Conservation (phyloP, 2,888 invertebrate species). For the Sminthurinus aureus region DNA sequence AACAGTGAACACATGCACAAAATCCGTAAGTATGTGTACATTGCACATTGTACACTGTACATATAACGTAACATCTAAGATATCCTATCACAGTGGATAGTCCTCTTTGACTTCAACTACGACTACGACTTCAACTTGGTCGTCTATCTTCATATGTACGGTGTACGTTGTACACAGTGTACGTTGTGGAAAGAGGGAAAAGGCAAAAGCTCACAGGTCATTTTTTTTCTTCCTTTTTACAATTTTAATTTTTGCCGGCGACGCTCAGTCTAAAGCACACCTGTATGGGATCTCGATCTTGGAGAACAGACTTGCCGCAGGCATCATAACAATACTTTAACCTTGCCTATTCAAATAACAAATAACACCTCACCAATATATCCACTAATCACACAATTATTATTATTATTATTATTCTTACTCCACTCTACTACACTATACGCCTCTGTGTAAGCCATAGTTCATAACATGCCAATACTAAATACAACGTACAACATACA, state of each 20-base stretch:
- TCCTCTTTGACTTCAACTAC: no score
- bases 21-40: no score
- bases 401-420: no score
- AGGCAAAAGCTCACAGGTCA: constrained; percentile 30
- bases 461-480: neutral
- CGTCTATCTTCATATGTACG: no score
- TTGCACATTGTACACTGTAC: no score
- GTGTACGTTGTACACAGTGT: neutral
- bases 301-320: constrained; percentile 22
- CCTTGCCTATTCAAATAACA: neutral
- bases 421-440: no score
- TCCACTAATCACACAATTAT: no score
- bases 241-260: constrained; percentile 36
- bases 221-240: constrained; percentile 29
- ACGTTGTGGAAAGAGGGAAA: neutral
- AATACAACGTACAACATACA: neutral
- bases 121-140: no score
- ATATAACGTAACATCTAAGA: no score
- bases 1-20: neutral
- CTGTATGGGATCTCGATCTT: constrained; percentile 33
- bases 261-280: constrained; percentile 45
- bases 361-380: neutral
- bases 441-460: no score
- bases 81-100: no score
- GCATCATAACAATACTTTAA: constrained; percentile 39